Base-by-base conservation (phyloP, 2,797 vertebrate genomes). In the Falco concolor region DNA sequence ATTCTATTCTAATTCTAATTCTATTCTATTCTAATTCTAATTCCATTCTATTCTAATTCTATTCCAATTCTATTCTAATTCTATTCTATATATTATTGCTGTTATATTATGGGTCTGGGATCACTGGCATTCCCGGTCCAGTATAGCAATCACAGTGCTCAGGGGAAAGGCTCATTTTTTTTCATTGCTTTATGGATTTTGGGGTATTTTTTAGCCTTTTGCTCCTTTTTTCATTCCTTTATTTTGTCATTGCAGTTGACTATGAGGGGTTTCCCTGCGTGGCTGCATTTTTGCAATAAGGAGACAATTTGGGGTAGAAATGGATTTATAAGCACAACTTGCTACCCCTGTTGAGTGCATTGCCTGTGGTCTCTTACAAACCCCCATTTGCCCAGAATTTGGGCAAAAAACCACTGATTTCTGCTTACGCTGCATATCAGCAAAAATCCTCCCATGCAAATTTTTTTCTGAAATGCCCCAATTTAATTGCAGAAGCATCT, bases 251-350 rank as follows among this genome's bases (percentile, higher is more conserved):
- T 73, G 36, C 36, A 25, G 3, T 59, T 52, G 52, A 34, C 45
- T 40, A 5, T 1, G 1, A 10, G 13, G 32, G 3, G 12, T 34
- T 85, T 38, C 59, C 50, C 53, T 15, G 1, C 0, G 0, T 4
- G 12, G 36, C 14, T 57, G 42, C 34, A 2, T 54, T 60, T 68
- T 32, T 73, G n/a, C 56, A 47, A 8, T 10, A n/a, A 57, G 8
- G 11, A 10, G 21, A 15, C 28, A 36, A 7, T 61, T 67, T 32
- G 56, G 52, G 32, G 23, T 63, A 27, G 34, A 47, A 64, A 38
- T 50, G 47, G 70, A 59, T 68, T 87, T 89, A 14, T 67, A 12
- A 44, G 28, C 52, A 67, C 57, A 56, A 12, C 28, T 57, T 69
- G 32, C 38, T 36, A 7, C 45, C 54, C 15, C 21, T 3, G 2